Evolutionary conservation across 1,140 invertebrate species (phyloP).

Genomic region (Anadara kagoshimensis): DNA sequence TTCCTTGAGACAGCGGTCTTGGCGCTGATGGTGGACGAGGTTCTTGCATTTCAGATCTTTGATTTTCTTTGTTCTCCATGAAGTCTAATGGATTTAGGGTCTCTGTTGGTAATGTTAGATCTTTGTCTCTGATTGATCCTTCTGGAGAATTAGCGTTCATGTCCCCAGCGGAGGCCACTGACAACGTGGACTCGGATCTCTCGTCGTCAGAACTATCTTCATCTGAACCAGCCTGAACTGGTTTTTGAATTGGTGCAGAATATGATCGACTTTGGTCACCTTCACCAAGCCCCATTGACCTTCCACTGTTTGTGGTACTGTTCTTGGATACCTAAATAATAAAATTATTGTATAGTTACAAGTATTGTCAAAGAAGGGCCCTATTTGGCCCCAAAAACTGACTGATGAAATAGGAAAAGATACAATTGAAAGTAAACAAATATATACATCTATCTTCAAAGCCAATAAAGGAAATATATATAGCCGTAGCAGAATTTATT

Average conservation of each 20-base stretch:
- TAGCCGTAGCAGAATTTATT: too few relatives aligned
- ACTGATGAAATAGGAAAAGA: too few relatives aligned
- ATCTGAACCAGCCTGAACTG: constrained; percentile 49
- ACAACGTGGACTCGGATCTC: constrained; percentile 52
- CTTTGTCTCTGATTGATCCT: constrained; percentile 38
- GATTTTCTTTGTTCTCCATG: constrained; percentile 19
- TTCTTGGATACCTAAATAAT: constrained; percentile 59
- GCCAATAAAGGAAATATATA: too few relatives aligned
- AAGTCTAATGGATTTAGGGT: constrained; percentile 55
- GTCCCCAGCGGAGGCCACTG: constrained; percentile 63
- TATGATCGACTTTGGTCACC: constrained; percentile 39
- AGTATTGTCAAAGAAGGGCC: background rate
- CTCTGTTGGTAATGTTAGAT: constrained; percentile 52
- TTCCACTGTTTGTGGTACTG: constrained; percentile 59
- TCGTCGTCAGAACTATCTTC: constrained; percentile 59
- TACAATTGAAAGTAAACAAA: too few relatives aligned
- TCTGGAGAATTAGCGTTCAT: constrained; percentile 41
- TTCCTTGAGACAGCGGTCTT: constrained; percentile 46
- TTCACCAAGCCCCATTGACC: constrained; percentile 52
- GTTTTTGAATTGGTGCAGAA: constrained; percentile 57
- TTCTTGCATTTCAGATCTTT: constrained; percentile 9
- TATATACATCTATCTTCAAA: too few relatives aligned
- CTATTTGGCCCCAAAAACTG: too few relatives aligned
- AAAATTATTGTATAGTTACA: too few relatives aligned
- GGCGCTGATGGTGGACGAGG: constrained; percentile 45